Conservation (phyloP, 2,797 vertebrate genomes). For the Myripristis murdjan region DNA sequence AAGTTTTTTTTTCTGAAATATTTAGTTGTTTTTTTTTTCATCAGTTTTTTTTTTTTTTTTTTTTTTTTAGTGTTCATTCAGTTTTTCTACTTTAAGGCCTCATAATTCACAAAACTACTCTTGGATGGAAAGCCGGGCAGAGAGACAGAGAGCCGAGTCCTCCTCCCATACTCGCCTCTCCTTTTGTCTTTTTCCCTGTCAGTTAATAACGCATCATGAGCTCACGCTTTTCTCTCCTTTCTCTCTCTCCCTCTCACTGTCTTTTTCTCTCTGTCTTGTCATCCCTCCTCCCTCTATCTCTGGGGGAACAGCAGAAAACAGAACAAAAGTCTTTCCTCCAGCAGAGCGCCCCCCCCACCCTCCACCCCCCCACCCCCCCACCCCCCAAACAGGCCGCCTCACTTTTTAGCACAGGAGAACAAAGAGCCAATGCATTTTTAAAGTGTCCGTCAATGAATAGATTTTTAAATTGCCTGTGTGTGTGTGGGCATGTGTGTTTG, state of each 20-base stretch:
- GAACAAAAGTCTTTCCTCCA: slow-evolving; percentile 57
- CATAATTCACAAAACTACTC: background rate
- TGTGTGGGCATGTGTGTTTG: slow-evolving; percentile 7
- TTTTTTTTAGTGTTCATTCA: too few relatives aligned
- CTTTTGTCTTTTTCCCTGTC: slow-evolving; percentile 45
- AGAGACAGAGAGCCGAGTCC: background rate
- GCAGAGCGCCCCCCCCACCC: slow-evolving; percentile 27
- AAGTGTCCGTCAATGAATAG: slow-evolving; percentile 51
- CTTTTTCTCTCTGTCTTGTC: slow-evolving; percentile 31
- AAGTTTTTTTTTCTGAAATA: too few relatives aligned
- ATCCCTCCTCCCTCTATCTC: slow-evolving; percentile 51
- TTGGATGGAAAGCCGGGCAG: background rate
- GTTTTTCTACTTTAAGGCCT: too few relatives aligned
- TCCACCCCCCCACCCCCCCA: slow-evolving; percentile 5
- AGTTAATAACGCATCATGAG: slow-evolving; percentile 64
- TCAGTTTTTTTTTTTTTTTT: too few relatives aligned
- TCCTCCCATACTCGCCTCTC: slow-evolving; percentile 26
- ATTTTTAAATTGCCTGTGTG: slow-evolving; percentile 32
- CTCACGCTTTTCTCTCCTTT: slow-evolving; percentile 34
- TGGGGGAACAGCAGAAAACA: slow-evolving; percentile 51
- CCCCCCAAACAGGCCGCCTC: slow-evolving; percentile 20
- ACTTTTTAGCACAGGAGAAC: slow-evolving; percentile 51
- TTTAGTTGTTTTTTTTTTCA: too few relatives aligned
- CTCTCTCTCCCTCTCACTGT: too few relatives aligned
- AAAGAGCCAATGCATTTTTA: slow-evolving; percentile 55